Conservation (phyloP, 30 jellyfish, hydroid and myxozoan species). For the Catostylus mosaicus region DNA sequence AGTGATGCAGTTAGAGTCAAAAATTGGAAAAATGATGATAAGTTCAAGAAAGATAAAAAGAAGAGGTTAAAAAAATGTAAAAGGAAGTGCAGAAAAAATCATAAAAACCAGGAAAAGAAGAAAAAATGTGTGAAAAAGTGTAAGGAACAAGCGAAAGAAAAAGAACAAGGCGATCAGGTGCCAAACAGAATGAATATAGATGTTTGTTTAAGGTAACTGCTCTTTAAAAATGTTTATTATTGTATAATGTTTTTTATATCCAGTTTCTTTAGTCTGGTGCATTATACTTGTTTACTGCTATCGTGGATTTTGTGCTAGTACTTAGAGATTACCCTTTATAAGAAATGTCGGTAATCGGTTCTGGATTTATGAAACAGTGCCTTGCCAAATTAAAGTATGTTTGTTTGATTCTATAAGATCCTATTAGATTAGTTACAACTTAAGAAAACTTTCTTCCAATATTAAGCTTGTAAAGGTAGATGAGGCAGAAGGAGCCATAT, state of each 20-base stretch:
- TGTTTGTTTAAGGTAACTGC: conserved; percentile 60
- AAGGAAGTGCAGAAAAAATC: neutral
- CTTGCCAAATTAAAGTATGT: too few species aligned
- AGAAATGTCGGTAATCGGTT: too few species aligned
- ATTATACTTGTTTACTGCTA: too few species aligned
- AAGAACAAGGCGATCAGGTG: conserved; percentile 45
- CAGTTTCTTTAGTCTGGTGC: neutral
- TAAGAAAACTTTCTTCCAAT: too few species aligned
- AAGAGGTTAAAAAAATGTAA: conserved; percentile 14
- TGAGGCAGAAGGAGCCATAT: too few species aligned
- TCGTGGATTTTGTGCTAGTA: too few species aligned
- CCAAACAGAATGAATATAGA: conserved; percentile 29
- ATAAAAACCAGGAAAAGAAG: conserved; percentile 10
- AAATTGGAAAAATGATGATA: neutral
- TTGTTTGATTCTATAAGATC: too few species aligned
- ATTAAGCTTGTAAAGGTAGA: too few species aligned
- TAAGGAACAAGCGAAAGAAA: neutral
- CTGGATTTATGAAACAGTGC: too few species aligned
- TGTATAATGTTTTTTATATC: neutral
- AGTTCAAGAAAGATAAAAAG: neutral
- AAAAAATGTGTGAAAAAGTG: conserved; percentile 4
- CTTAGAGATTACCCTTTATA: too few species aligned
- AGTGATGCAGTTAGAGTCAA: conserved; percentile 34
- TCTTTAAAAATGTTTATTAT: neutral
- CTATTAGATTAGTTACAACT: too few species aligned